Evolutionary conservation across 2,797 vertebrate species (phyloP), one percentile per base, ranked within the genome.

Genomic region (Acanthis flammea): DNA sequence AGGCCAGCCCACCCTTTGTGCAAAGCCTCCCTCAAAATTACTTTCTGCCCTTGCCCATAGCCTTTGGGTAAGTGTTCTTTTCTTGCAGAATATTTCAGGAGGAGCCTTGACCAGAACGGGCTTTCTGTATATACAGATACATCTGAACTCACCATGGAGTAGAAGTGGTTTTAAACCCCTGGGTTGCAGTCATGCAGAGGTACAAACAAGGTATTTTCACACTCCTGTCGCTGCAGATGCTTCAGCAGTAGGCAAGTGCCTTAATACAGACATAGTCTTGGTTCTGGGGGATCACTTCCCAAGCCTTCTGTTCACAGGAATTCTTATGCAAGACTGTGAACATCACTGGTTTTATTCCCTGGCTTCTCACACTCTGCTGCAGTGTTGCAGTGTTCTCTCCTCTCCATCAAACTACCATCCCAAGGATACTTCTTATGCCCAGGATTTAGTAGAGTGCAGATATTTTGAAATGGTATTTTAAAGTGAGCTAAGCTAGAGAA

Each of bases 131-230:
- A 2, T 22, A 13, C 21, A 58, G 12, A 10, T 42, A 58, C 6
- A 8, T 76, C 30, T 37, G 41, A 85, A 48, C 8, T 42, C 58
- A 58, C n/a, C 6, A 12, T 1, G 0, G 8, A 60, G 39, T 8
- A 58, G 27, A 75, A 61, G 45, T 19, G 30, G 9, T 58, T 90
- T 86, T 47, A 53, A 86, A 78, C 24, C 14, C 35, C 9, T 22
- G 47, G 14, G 8, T 0, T 21, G 41, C 5, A 0, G 35, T 58
- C 0, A 0, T 47, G 35, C 45, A 25, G 30, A 19, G 25, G 16
- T 50, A 61, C 30, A 53, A 73, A 82, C 19, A 23, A 62, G 31
- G 22, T 41, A 9, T 75, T 75, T 0, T 4, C 67, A 31, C 19
- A 8, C 19, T 48, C 16, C 39, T 33, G 47, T 48, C 22, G 17